phyloP scores from a whole-genome alignment of 2,888 invertebrate genomes.

The Polydrusus pterygomalis region DNA sequence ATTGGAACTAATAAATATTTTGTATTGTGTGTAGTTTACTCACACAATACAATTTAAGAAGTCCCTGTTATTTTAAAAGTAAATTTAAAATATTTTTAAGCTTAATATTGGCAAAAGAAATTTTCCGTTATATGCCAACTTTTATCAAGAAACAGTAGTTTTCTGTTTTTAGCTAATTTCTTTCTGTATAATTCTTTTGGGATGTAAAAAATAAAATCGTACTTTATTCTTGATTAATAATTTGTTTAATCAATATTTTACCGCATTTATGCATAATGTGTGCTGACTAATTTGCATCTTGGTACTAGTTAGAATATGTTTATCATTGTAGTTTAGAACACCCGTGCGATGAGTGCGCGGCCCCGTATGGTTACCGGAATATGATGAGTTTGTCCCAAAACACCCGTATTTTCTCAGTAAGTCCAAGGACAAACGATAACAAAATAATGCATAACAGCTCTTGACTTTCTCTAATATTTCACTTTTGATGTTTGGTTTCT shows the following conservation, averaged over 20 bases:
- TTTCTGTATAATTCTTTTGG: no score
- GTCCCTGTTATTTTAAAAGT: no score
- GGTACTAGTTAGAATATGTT: slow-evolving; percentile 50
- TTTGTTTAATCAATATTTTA: background rate
- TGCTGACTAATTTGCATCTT: slow-evolving; percentile 48
- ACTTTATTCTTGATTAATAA: no score
- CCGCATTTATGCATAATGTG: slow-evolving; percentile 26
- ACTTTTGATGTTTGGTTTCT: background rate
- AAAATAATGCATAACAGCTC: slow-evolving; percentile 4
- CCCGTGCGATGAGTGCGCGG: slow-evolving; percentile 85
- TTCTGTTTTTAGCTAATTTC: no score
- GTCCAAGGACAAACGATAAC: slow-evolving; percentile 69
- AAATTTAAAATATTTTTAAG: no score
- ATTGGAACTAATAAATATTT: no score
- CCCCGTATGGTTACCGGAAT: slow-evolving; percentile 97
- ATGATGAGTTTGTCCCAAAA: slow-evolving; percentile 93
- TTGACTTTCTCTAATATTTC: slow-evolving; percentile 6
- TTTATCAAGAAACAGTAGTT: no score
- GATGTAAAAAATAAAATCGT: no score
- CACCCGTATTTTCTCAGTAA: slow-evolving; percentile 89
- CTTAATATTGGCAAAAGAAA: no score
- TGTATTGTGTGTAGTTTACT: no score
- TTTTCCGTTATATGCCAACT: no score
- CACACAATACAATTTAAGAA: no score
- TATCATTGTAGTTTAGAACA: slow-evolving; percentile 77